A percentile compares a stretch with the other conserved stretches of the same genome.
Conservation (phyloP, 2,113 vertebrate genomes). For the Phoenicopterus ruber region DNA sequence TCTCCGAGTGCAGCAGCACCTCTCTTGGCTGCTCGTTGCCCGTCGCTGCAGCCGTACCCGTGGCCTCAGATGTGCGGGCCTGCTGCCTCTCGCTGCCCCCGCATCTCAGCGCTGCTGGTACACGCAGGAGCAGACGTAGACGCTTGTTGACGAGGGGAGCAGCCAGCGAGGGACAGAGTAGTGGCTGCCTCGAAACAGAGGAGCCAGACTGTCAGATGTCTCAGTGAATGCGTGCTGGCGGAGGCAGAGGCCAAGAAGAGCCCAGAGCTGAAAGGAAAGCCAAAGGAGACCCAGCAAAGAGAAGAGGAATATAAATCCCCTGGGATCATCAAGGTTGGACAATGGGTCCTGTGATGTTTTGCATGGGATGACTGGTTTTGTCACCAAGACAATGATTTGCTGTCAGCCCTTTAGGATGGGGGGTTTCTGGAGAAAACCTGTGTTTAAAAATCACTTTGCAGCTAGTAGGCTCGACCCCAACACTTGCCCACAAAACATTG, state of each 20-base stretch:
- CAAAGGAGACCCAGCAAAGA: accelerated
- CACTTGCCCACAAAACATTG: neutral
- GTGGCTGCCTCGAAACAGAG: neutral
- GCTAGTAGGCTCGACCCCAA: neutral
- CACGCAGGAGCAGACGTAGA: neutral
- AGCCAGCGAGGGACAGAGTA: neutral
- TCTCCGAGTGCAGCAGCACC: neutral
- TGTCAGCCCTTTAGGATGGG: neutral
- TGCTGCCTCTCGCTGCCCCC: neutral
- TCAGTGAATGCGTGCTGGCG: neutral
- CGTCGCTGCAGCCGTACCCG: accelerated
- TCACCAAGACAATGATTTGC: neutral
- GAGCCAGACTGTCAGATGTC: neutral
- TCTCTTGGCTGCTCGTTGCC: neutral
- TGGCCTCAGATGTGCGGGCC: neutral
- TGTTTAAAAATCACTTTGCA: neutral
- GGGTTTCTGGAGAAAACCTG: neutral
- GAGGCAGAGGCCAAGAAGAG: neutral
- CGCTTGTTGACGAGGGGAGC: neutral
- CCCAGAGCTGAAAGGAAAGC: neutral
- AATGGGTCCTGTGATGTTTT: neutral
- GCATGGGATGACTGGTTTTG: neutral
- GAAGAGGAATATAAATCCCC: neutral
- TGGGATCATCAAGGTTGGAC: neutral
- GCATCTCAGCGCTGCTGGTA: neutral